Percentiles rank a stretch among this genome's conserved stretches.
These are phyloP conservation scores for Sturnira hondurensis DNA, from an alignment of 2,113 vertebrate species.

Conservation along the genomic window DNA sequence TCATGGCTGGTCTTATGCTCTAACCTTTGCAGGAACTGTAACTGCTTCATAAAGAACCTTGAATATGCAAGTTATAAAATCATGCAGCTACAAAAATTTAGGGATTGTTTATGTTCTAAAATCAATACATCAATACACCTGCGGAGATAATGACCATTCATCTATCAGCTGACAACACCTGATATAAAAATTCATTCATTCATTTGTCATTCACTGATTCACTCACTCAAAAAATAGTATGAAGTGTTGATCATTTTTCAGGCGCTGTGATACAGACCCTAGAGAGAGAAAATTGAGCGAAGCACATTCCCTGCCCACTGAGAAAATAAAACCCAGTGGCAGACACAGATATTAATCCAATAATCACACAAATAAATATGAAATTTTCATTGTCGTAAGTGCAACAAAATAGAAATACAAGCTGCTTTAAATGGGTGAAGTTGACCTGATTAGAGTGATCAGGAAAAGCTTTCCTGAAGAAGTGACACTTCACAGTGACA, in stretches of 20 bases:
- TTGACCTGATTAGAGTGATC: not conserved
- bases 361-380: not conserved
- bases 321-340: not conserved
- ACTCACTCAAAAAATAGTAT: not conserved
- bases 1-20: conserved; percentile 28
- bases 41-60: conserved; percentile 23
- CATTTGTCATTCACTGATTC: not conserved
- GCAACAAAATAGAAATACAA: not conserved
- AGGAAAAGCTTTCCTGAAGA: not conserved
- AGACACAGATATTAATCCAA: not conserved
- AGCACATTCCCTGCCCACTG: not conserved
- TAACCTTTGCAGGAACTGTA: conserved; percentile 16
- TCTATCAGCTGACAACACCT: not conserved
- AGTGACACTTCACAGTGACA: not conserved
- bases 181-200: not conserved
- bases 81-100: not conserved
- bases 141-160: not conserved
- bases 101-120: not conserved
- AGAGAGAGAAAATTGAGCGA: not conserved
- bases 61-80: conserved; percentile 8
- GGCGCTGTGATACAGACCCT: not conserved
- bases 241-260: not conserved
- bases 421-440: not conserved
- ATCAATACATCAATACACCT: not conserved
- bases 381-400: not conserved